A percentile compares a stretch with the other conserved stretches of the same genome.
Conservation (phyloP, 2,797 vertebrate genomes). For the Diplodus puntazzo region DNA sequence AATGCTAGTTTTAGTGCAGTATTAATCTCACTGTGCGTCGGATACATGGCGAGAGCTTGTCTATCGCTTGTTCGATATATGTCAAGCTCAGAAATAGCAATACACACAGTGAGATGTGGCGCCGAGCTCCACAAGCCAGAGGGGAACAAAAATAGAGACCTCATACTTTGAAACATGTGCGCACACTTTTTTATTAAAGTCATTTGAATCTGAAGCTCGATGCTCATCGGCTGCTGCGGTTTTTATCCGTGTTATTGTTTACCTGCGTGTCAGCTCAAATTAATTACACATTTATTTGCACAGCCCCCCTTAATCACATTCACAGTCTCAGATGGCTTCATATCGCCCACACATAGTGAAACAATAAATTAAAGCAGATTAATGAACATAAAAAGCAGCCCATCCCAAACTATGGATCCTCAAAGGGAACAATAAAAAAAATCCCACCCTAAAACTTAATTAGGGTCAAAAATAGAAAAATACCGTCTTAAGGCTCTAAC, state of each 20-base stretch:
- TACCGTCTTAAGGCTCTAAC: not conserved
- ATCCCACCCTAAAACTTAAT: conserved; percentile 6
- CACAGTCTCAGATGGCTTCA: conserved; percentile 40
- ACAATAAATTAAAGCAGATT: conserved; percentile 58
- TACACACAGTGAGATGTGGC: conserved; percentile 1
- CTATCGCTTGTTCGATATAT: conserved; percentile 20
- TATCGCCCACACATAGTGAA: conserved; percentile 40
- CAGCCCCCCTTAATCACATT: conserved; percentile 46
- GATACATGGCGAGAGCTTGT: conserved; percentile 32
- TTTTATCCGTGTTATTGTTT: conserved; percentile 59
- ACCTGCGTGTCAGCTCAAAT: conserved; percentile 47
- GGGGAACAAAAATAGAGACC: conserved; percentile 34
- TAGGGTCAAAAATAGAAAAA: conserved; percentile 23
- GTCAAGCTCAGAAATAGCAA: conserved; percentile 20
- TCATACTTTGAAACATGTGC: conserved; percentile 8
- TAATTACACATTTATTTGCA: conserved; percentile 59
- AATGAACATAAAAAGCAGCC: conserved; percentile 54
- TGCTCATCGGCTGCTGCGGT: conserved; percentile 33
- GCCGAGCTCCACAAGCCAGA: conserved; percentile 11
- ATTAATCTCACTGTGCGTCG: conserved; percentile 31
- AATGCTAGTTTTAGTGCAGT: conserved; percentile 21
- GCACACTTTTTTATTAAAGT: conserved; percentile 46
- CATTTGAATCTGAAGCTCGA: conserved; percentile 34
- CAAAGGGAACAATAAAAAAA: conserved; percentile 14
- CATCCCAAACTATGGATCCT: conserved; percentile 17